A percentile compares a stretch with the other conserved stretches of the same genome.
These are phyloP conservation scores for Acromyrmex echinatior DNA, from an alignment of 1,140 invertebrate genomes.

Conservation along the genomic window DNA sequence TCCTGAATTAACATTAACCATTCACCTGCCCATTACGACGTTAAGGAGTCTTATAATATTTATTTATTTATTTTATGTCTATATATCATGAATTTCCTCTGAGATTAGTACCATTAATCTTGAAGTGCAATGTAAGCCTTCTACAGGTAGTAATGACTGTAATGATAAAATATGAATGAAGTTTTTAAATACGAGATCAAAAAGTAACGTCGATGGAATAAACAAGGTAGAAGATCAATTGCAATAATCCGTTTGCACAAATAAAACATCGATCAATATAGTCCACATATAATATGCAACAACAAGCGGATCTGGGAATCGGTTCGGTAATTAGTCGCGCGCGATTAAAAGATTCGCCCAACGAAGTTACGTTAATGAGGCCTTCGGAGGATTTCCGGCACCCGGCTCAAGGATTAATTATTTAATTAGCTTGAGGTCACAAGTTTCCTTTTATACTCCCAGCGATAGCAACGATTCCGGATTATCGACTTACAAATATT, in stretches of 20 bases:
- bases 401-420: conserved; percentile 26
- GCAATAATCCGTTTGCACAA: not conserved
- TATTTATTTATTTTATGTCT: not conserved
- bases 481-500: not conserved
- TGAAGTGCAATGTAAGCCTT: conserved; percentile 12
- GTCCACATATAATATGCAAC: not conserved
- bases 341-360: not conserved
- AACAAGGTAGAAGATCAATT: conserved; percentile 25
- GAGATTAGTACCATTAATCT: conserved; percentile 42
- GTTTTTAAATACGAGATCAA: not conserved
- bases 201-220: not conserved
- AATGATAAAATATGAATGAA: not conserved
- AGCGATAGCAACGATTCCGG: not conserved
- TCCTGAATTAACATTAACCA: conserved; percentile 18
- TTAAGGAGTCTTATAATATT: conserved; percentile 15
- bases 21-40: not conserved
- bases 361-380: conserved; percentile 40
- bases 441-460: not conserved
- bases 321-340: conserved; percentile 33
- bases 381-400: not conserved
- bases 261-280: conserved; percentile 11
- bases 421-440: conserved; percentile 22
- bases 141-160: not conserved
- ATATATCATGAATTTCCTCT: not conserved
- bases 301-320: conserved; percentile 23